Conservation (phyloP, 92 coral and sea anemone genomes). For the Palythoa caribaeorum region DNA sequence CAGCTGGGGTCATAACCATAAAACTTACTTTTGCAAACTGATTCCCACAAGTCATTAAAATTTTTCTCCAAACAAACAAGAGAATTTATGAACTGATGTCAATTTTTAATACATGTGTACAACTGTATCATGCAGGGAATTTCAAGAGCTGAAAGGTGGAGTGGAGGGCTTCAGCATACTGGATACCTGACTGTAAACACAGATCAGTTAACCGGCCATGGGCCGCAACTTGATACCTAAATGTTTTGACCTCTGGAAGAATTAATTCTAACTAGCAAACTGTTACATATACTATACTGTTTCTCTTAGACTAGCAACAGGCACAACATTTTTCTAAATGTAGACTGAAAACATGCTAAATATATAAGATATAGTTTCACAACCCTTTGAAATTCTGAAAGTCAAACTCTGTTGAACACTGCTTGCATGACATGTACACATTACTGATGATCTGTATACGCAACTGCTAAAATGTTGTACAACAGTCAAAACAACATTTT, state of each 20-base stretch:
- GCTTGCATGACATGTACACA: background rate
- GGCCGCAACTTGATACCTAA: slow-evolving; percentile 16
- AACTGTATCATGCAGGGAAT: slow-evolving; percentile 27
- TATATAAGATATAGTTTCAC: background rate
- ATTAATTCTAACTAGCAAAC: background rate
- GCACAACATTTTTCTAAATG: background rate
- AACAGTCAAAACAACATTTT: background rate
- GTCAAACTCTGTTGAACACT: background rate
- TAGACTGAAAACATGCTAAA: background rate
- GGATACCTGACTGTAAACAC: slow-evolving; percentile 14
- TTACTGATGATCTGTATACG: too few species aligned
- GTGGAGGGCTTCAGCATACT: background rate
- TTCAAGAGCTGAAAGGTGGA: slow-evolving; percentile 16
- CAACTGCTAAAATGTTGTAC: background rate
- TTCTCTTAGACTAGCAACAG: background rate
- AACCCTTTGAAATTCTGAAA: background rate
- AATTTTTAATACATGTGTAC: background rate
- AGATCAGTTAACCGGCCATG: background rate
- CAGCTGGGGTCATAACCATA: background rate
- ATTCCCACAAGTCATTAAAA: background rate
- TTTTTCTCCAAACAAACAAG: background rate
- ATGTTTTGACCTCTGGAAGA: slow-evolving; percentile 8
- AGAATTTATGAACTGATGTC: too few species aligned
- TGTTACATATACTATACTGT: background rate
- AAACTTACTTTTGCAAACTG: background rate